Conservation (phyloP, 1,140 invertebrate genomes). For the Megalonaias nervosa region DNA sequence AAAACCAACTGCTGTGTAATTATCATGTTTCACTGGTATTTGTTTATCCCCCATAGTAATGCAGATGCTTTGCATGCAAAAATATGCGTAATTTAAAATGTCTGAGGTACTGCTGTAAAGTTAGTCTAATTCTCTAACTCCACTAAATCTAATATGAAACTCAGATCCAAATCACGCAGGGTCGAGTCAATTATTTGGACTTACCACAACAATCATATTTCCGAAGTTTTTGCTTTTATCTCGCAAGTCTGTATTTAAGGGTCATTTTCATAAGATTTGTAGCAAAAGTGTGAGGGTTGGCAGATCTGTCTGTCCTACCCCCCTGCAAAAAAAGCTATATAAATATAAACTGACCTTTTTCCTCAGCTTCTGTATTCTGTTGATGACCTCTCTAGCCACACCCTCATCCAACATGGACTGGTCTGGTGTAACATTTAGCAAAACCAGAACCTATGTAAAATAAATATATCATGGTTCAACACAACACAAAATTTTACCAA, state of each 20-base stretch:
- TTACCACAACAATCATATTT: too few relatives aligned
- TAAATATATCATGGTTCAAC: not conserved
- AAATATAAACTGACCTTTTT: conserved; percentile 85
- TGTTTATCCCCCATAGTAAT: not conserved
- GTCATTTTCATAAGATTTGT: too few relatives aligned
- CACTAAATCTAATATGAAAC: too few relatives aligned
- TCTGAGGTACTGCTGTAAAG: too few relatives aligned
- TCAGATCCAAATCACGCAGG: too few relatives aligned
- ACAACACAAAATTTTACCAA: not conserved
- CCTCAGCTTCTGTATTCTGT: conserved; percentile 96
- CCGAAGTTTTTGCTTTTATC: too few relatives aligned
- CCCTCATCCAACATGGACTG: conserved; percentile 91
- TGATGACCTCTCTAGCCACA: conserved; percentile 90
- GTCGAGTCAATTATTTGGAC: too few relatives aligned
- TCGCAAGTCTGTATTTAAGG: too few relatives aligned
- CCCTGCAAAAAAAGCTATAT: not conserved
- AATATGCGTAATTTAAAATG: too few relatives aligned
- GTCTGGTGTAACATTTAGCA: conserved; percentile 79
- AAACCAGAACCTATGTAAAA: conserved; percentile 67
- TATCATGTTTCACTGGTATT: not conserved
- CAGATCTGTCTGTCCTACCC: not conserved
- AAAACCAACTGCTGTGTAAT: not conserved
- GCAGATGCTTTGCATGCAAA: not conserved
- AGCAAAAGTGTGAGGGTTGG: not conserved
- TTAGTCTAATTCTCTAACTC: too few relatives aligned